Evolutionary conservation across 2,888 invertebrate species (phyloP).

Genomic region (Scrobipalpa costella): DNA sequence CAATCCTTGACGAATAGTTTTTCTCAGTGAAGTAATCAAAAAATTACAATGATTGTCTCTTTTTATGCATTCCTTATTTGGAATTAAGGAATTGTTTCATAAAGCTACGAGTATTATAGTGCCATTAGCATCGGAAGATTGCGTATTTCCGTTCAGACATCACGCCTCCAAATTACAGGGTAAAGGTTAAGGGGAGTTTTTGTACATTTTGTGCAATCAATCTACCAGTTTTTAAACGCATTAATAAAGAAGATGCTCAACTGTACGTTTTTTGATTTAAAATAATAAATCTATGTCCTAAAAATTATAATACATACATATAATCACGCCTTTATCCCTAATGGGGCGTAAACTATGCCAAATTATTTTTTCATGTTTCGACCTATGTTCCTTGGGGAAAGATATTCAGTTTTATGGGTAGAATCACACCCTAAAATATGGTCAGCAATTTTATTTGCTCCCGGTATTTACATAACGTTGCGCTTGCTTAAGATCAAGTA

Average conservation of each 20-base stretch:
- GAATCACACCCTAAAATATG: too few species aligned
- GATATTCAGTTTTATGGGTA: too few species aligned
- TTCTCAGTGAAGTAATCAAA: neutral
- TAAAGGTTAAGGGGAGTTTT: conserved; percentile 18
- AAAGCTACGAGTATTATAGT: neutral
- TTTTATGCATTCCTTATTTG: neutral
- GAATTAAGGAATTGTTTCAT: neutral
- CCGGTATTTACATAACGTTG: neutral
- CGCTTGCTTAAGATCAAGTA: neutral
- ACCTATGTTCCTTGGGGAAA: too few species aligned
- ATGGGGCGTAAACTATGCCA: too few species aligned
- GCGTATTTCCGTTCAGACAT: conserved; percentile 13
- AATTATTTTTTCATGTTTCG: too few species aligned
- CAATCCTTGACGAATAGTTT: neutral
- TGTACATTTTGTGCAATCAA: conserved; percentile 13
- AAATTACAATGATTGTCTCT: neutral
- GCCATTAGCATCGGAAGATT: conserved; percentile 16
- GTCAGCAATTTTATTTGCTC: too few species aligned
- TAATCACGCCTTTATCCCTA: too few species aligned
- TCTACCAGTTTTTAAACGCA: neutral
- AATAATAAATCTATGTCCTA: too few species aligned
- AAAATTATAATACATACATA: too few species aligned
- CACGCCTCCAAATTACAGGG: conserved; percentile 18
- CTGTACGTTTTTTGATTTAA: too few species aligned
- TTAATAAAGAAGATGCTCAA: too few species aligned